Conservation (phyloP, 2,797 vertebrate species). For the Carcharodon carcharias region DNA sequence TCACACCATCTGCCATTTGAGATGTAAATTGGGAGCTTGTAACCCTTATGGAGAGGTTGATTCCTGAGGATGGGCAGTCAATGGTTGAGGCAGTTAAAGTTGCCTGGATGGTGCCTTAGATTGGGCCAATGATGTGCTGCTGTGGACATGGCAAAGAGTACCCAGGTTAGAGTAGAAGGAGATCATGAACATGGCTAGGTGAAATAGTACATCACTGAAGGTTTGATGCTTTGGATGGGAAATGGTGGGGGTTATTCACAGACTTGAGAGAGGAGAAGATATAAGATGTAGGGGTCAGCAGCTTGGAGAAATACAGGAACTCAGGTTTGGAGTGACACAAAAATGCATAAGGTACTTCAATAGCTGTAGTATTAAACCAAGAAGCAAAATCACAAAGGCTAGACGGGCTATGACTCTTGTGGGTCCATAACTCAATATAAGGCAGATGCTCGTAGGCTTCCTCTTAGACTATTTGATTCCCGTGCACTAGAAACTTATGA, state of each 20-base stretch:
- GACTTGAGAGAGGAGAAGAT: background rate
- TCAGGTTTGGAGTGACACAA: background rate
- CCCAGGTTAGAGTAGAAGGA: background rate
- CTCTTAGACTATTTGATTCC: background rate
- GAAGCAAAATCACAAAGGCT: background rate
- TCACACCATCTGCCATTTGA: background rate
- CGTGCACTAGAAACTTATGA: background rate
- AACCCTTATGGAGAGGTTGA: background rate
- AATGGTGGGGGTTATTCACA: background rate
- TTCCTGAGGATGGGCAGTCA: background rate
- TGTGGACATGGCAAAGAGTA: background rate
- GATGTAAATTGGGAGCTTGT: background rate
- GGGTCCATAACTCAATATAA: background rate
- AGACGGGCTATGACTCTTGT: background rate
- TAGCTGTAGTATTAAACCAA: background rate
- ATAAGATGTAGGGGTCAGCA: background rate
- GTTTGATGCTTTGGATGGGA: background rate
- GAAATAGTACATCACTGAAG: background rate
- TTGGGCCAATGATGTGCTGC: background rate
- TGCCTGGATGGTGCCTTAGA: background rate
- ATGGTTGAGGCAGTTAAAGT: background rate
- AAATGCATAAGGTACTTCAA: background rate
- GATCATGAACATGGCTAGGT: background rate
- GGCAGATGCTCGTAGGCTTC: background rate
- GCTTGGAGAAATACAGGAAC: background rate